Conservation (phyloP, 1,140 invertebrate species). For the Panagrolaimus sp. region DNA sequence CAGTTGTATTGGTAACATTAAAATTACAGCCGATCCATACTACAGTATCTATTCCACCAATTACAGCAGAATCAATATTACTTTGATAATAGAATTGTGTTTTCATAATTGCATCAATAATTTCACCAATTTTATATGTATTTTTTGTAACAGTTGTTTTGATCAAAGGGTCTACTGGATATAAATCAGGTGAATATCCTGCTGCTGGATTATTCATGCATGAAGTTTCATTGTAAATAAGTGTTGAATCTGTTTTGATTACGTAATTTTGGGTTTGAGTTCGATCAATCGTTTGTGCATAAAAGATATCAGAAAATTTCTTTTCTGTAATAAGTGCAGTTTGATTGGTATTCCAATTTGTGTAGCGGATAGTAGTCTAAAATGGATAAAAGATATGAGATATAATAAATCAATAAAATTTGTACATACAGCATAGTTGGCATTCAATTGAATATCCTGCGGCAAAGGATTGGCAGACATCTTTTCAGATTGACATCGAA, state of each 20-base stretch:
- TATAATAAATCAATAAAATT: constrained; percentile 1
- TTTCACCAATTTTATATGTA: neutral
- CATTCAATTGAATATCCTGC: too few species aligned
- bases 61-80: neutral
- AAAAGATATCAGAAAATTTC: constrained; percentile 10
- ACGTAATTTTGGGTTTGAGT: constrained; percentile 6
- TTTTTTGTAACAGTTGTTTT: constrained; percentile 4
- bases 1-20: neutral
- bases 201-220: neutral
- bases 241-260: too few species aligned
- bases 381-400: neutral
- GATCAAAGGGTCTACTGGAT: neutral
- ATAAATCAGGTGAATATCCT: neutral
- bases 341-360: neutral
- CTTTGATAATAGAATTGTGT: neutral
- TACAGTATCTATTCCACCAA: constrained; percentile 16
- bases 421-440: constrained; percentile 5
- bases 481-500: too few species aligned
- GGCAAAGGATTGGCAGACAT: too few species aligned
- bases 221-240: too few species aligned
- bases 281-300: constrained; percentile 11
- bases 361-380: constrained; percentile 15
- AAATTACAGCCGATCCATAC: constrained; percentile 14
- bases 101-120: neutral
- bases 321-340: constrained; percentile 15